These are phyloP conservation scores for Magallana nippona DNA, from an alignment of 2,888 invertebrate genomes.

Conservation along the genomic window DNA sequence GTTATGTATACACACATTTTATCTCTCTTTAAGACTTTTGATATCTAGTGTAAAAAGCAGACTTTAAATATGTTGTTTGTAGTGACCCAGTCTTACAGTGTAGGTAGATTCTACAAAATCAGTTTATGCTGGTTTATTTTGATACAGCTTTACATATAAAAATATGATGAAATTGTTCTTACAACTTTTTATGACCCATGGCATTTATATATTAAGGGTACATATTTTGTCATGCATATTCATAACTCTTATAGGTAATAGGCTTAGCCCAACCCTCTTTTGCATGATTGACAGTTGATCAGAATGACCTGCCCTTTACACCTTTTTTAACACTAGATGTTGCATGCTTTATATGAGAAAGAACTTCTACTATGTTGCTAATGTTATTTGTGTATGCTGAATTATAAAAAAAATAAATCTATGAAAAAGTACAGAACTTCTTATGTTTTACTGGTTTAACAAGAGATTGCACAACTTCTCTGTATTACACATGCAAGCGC, in stretches of 20 bases:
- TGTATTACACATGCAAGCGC: no score
- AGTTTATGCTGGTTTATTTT: neutral
- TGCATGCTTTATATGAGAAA: slow-evolving; percentile 22
- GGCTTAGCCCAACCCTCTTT: slow-evolving; percentile 11
- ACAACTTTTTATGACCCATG: neutral
- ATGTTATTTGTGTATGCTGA: slow-evolving; percentile 25
- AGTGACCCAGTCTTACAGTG: neutral
- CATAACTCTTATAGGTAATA: neutral
- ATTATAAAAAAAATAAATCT: slow-evolving; percentile 27
- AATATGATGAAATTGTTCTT: neutral
- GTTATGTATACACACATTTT: neutral
- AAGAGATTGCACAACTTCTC: no score
- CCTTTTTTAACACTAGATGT: slow-evolving; percentile 24
- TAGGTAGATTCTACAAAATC: neutral
- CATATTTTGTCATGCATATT: neutral
- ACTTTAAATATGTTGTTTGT: no score
- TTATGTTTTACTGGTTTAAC: no score
- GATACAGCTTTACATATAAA: slow-evolving; percentile 1
- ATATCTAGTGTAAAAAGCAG: no score
- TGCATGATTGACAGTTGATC: neutral
- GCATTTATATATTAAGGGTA: slow-evolving; percentile 10
- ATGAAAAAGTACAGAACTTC: neutral
- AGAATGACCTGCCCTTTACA: slow-evolving; percentile 7
- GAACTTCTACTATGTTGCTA: slow-evolving; percentile 17
- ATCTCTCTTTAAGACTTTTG: no score